These are phyloP conservation scores for Hylyphantes graminicola DNA, from an alignment of 1,140 invertebrate species.

Conservation along the genomic window DNA sequence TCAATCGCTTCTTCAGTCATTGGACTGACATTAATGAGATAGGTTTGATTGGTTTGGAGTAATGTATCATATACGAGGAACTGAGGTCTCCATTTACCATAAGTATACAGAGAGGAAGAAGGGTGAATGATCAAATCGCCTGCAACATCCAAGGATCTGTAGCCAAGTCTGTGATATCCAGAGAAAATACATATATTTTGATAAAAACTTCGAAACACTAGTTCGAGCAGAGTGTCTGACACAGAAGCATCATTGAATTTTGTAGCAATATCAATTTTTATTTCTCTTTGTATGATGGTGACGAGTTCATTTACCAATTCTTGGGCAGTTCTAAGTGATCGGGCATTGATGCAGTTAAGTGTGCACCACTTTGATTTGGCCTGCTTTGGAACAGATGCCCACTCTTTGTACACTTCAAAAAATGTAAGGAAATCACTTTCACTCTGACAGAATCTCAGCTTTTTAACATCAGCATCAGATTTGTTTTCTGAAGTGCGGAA, in stretches of 20 bases:
- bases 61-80: conserved; percentile 55
- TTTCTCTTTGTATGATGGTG: conserved; percentile 82
- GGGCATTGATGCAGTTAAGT: conserved; percentile 58
- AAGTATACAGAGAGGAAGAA: conserved; percentile 86
- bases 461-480: conserved; percentile 70
- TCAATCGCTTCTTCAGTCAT: conserved; percentile 16
- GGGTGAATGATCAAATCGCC: conserved; percentile 87
- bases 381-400: conserved; percentile 43
- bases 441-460: conserved; percentile 72
- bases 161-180: conserved; percentile 80
- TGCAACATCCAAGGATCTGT: conserved; percentile 85
- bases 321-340: conserved; percentile 41
- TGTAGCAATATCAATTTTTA: conserved; percentile 79
- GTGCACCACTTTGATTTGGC: conserved; percentile 48
- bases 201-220: conserved; percentile 89
- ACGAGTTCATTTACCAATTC: conserved; percentile 71
- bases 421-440: conserved; percentile 95
- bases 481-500: conserved; percentile 68
- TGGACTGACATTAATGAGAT: conserved; percentile 45
- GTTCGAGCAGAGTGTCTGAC: conserved; percentile 79
- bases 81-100: conserved; percentile 64
- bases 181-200: conserved; percentile 87
- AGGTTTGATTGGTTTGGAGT: conserved; percentile 40
- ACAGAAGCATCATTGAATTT: conserved; percentile 78
- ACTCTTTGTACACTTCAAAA: conserved; percentile 81